Percentiles rank a stretch among this genome's conserved stretches.
phyloP scores from a whole-genome alignment of 2,888 invertebrate species.

The Muschampia plurimacula region DNA sequence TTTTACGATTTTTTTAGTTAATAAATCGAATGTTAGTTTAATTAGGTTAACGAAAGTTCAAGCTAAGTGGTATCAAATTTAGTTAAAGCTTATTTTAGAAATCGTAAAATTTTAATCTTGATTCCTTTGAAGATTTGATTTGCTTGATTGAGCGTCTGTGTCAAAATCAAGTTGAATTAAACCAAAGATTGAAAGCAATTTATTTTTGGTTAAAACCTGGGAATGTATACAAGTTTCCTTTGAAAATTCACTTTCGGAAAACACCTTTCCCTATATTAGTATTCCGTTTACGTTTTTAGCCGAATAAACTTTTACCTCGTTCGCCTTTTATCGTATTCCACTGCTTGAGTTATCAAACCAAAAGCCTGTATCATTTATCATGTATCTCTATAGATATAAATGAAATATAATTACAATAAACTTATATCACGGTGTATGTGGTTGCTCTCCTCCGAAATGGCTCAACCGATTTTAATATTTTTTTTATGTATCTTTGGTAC shows the following conservation, averaged over 20 bases:
- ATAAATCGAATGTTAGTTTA: too few species aligned
- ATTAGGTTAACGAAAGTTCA: too few species aligned
- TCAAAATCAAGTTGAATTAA: neutral
- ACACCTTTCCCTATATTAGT: slow-evolving; percentile 27
- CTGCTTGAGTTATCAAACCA: slow-evolving; percentile 25
- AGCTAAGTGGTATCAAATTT: too few species aligned
- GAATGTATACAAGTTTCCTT: neutral
- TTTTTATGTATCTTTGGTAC: too few species aligned
- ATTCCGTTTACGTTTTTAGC: slow-evolving; percentile 27
- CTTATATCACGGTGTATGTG: too few species aligned
- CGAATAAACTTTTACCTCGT: slow-evolving; percentile 34
- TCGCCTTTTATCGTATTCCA: slow-evolving; percentile 21
- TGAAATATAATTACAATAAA: neutral
- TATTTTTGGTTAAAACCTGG: neutral
- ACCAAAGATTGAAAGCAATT: neutral
- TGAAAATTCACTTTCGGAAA: slow-evolving; percentile 3
- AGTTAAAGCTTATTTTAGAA: too few species aligned
- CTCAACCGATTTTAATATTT: too few species aligned
- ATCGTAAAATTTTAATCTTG: too few species aligned
- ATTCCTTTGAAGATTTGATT: too few species aligned
- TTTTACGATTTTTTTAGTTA: too few species aligned
- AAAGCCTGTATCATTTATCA: slow-evolving; percentile 13
- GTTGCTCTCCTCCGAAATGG: too few species aligned
- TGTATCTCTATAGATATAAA: neutral
- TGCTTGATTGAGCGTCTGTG: neutral